Conservation (phyloP, 2,797 vertebrate genomes). For the Bovichtus diacanthus region DNA sequence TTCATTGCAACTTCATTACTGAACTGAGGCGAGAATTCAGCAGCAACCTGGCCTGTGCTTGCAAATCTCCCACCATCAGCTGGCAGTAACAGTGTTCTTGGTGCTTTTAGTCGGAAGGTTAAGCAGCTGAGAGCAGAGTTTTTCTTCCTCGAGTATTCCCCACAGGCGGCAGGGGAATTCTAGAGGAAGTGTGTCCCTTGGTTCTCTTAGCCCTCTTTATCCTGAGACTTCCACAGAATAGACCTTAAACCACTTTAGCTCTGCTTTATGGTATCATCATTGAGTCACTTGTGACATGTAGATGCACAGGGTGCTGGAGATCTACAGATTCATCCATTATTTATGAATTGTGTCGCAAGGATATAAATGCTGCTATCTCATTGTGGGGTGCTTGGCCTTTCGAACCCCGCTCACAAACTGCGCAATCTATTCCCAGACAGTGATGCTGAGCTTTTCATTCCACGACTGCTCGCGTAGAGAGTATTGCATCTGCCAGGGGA, state of each 20-base stretch:
- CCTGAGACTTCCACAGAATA: constrained; percentile 80
- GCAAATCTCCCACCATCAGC: constrained; percentile 66
- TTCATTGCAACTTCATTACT: constrained; percentile 37
- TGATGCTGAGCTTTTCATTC: constrained; percentile 73
- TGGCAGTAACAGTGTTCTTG: constrained; percentile 64
- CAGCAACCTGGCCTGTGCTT: constrained; percentile 28
- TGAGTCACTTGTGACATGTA: constrained; percentile 84
- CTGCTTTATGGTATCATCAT: constrained; percentile 83
- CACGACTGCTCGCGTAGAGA: constrained; percentile 41
- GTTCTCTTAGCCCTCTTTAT: constrained; percentile 84
- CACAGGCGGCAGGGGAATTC: constrained; percentile 63
- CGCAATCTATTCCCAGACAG: constrained; percentile 60
- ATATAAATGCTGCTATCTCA: constrained; percentile 80
- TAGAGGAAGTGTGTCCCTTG: constrained; percentile 70
- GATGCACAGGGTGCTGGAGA: constrained; percentile 75
- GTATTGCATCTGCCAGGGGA: constrained; percentile 56
- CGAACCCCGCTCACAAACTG: constrained; percentile 67
- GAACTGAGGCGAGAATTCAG: constrained; percentile 42
- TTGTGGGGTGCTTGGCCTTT: constrained; percentile 80
- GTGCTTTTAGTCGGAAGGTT: constrained; percentile 80
- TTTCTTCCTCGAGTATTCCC: constrained; percentile 78
- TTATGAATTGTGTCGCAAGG: constrained; percentile 78
- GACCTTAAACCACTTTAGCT: constrained; percentile 81
- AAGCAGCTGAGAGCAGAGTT: constrained; percentile 80
- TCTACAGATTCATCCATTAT: constrained; percentile 82